Percentiles rank a stretch among this genome's conserved stretches.
Conservation (phyloP, 2,888 invertebrate genomes). For the Catocala fraxini region DNA sequence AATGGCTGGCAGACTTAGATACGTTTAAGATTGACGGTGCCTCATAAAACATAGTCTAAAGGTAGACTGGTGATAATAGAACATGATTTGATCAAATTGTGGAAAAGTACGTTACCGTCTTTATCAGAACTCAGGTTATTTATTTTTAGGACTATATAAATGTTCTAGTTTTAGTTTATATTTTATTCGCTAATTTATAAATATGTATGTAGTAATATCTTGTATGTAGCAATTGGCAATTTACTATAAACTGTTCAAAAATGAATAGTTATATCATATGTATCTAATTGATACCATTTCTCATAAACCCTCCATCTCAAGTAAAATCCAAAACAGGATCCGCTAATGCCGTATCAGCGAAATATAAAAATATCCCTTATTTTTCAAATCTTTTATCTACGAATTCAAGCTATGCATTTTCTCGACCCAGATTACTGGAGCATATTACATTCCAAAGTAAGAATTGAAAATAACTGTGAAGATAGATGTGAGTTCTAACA, state of each 20-base stretch:
- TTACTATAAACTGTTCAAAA: too few species aligned
- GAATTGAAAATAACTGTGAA: constrained; percentile 39
- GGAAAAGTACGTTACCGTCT: not conserved
- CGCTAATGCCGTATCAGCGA: not conserved
- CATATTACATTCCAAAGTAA: constrained; percentile 51
- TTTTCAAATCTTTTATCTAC: constrained; percentile 16
- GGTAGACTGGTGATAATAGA: constrained; percentile 11
- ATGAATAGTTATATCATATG: too few species aligned
- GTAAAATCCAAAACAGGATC: not conserved
- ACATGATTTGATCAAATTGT: constrained; percentile 1
- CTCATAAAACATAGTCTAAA: constrained; percentile 34
- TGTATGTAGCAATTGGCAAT: too few species aligned
- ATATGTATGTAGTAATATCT: too few species aligned
- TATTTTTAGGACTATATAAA: too few species aligned
- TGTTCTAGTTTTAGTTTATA: too few species aligned
- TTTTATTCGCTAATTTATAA: too few species aligned
- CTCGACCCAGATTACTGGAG: constrained; percentile 31
- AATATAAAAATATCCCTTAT: constrained; percentile 4
- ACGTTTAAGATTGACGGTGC: constrained; percentile 26
- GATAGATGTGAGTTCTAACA: constrained; percentile 21
- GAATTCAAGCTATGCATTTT: constrained; percentile 27
- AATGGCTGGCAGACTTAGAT: constrained; percentile 31
- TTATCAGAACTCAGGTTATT: not conserved
- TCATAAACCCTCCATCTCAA: not conserved
- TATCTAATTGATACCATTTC: not conserved